phyloP scores from a whole-genome alignment of 2,113 vertebrate genomes.

The Hippocampus mohnikei region DNA sequence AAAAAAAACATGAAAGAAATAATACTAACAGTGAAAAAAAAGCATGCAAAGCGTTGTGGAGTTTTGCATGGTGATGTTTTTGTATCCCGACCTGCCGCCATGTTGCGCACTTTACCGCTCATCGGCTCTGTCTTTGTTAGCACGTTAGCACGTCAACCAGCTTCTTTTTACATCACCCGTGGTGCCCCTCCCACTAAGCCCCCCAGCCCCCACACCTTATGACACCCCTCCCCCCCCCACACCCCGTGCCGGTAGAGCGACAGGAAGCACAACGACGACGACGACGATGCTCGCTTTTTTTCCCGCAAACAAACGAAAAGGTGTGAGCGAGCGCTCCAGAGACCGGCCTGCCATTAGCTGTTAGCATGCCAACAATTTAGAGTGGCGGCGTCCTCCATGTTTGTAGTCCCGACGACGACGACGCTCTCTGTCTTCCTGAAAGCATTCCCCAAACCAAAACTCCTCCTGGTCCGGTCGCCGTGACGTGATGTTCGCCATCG shows the following conservation, averaged over 20 bases:
- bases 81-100: conserved; percentile 41
- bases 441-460: conserved; percentile 38
- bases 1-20: conserved; percentile 9
- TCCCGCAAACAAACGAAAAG: background rate
- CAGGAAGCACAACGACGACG: conserved; percentile 22
- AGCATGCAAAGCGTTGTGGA: conserved; percentile 74
- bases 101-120: conserved; percentile 59
- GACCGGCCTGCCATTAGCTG: conserved; percentile 21
- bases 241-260: background rate
- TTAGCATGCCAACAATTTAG: conserved; percentile 16
- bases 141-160: conserved; percentile 15
- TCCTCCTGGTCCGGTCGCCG: conserved; percentile 28
- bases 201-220: background rate
- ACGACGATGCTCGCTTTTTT: conserved; percentile 19
- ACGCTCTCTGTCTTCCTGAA: conserved; percentile 60
- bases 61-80: conserved; percentile 76
- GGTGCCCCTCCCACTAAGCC: background rate
- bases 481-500: conserved; percentile 17
- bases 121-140: conserved; percentile 29
- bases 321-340: conserved; percentile 28
- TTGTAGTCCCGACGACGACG: conserved; percentile 5
- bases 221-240: background rate
- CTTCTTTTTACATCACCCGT: background rate
- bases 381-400: conserved; percentile 28
- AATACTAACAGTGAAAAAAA: conserved; percentile 44